Conservation (phyloP, 2,113 vertebrate species). For the Patagioenas fasciata region DNA sequence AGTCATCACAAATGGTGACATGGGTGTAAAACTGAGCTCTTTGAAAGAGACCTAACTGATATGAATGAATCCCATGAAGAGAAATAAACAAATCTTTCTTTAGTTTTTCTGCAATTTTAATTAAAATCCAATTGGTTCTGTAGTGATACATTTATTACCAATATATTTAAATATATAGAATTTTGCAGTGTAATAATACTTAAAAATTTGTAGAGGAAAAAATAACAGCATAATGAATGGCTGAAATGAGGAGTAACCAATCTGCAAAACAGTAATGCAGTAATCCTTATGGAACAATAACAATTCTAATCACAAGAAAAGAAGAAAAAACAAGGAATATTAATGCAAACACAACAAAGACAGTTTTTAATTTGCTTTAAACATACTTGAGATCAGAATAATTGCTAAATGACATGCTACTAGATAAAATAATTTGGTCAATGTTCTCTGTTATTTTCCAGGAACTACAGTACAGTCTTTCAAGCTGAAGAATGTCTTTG, state of each 20-base stretch:
- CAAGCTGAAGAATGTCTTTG: conserved; percentile 42
- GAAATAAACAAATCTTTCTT: too few relatives aligned
- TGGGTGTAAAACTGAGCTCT: neutral
- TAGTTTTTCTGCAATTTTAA: neutral
- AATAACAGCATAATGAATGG: neutral
- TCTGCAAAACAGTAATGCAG: neutral
- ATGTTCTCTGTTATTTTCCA: conserved; percentile 24
- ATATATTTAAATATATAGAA: neutral
- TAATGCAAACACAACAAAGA: neutral
- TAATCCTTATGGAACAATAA: neutral
- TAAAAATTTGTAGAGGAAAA: neutral
- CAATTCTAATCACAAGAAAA: neutral
- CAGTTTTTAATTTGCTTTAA: neutral
- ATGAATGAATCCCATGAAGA: neutral
- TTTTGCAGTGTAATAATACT: neutral
- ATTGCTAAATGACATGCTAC: neutral
- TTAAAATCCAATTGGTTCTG: neutral
- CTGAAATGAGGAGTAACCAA: neutral
- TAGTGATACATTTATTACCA: neutral
- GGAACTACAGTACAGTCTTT: conserved; percentile 12
- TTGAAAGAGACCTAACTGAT: neutral
- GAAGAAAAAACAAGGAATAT: neutral
- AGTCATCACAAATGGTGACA: neutral
- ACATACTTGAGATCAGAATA: neutral
- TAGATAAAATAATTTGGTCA: neutral